Percentiles rank a stretch among this genome's conserved stretches.
phyloP scores from a whole-genome alignment of 2,888 invertebrate species.

The Limnephilus rhombicus region DNA sequence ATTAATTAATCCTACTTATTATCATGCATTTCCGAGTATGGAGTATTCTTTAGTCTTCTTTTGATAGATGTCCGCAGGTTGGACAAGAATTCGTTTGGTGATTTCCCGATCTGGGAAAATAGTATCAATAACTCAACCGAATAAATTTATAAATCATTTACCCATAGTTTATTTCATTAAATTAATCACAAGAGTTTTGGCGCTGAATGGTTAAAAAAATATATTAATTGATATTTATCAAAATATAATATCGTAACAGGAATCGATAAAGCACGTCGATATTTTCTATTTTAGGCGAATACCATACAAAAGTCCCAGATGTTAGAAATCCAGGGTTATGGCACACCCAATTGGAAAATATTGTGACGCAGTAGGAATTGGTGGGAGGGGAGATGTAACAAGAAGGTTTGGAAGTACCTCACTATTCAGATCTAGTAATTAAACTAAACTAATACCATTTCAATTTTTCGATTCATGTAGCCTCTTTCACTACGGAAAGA shows the following conservation, averaged over 20 bases:
- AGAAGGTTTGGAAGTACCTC: not conserved
- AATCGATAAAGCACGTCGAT: not conserved
- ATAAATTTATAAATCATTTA: not conserved
- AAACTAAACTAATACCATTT: not conserved
- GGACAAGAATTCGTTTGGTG: not conserved
- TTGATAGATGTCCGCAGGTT: constrained; percentile 1
- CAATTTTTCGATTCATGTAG: not conserved
- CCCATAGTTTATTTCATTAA: not conserved
- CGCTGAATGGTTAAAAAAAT: not conserved
- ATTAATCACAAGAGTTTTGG: not conserved
- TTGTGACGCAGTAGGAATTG: no score
- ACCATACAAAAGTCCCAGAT: not conserved
- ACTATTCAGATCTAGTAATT: not conserved
- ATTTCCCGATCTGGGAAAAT: not conserved
- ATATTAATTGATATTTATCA: not conserved
- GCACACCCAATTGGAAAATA: not conserved
- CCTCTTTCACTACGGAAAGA: not conserved
- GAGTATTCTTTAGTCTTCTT: not conserved
- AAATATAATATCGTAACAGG: not conserved
- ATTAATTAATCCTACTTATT: constrained; percentile 25
- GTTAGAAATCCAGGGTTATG: not conserved
- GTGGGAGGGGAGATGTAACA: not conserved
- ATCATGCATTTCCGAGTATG: constrained; percentile 37
- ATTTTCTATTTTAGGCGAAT: not conserved
- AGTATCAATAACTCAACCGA: not conserved